Conservation (phyloP, 2,113 vertebrate species). For the Myodes glareolus region DNA sequence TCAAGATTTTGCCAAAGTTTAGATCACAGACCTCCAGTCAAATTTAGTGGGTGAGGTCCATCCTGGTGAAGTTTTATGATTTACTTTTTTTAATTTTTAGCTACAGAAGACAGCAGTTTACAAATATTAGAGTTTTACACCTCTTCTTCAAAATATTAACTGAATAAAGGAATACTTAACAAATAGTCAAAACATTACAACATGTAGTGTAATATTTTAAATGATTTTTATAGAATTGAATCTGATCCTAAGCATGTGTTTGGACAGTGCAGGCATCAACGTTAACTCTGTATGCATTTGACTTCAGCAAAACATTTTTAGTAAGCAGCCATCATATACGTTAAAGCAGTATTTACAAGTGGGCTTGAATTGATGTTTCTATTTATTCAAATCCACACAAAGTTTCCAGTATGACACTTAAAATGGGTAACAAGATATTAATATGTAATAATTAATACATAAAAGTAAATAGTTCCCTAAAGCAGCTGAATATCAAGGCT, state of each 20-base stretch:
- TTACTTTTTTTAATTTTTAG: conserved; percentile 10
- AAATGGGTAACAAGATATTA: not conserved
- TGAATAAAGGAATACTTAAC: not conserved
- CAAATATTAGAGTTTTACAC: not conserved
- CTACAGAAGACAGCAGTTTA: not conserved
- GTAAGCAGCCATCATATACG: not conserved
- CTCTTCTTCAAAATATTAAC: not conserved
- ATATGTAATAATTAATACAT: not conserved
- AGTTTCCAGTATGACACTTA: not conserved
- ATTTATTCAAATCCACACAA: not conserved
- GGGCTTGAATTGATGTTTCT: not conserved
- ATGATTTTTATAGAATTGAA: conserved; percentile 43
- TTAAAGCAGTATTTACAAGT: not conserved
- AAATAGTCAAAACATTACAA: not conserved
- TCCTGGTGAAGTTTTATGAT: not conserved
- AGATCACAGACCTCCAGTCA: not conserved
- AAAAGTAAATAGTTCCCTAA: not conserved
- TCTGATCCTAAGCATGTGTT: not conserved
- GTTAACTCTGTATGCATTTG: not conserved
- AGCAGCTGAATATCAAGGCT: not conserved
- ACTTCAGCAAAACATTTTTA: not conserved
- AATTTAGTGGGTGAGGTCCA: not conserved
- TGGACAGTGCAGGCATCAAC: not conserved
- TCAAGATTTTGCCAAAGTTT: not conserved
- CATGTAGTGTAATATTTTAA: not conserved